Base-by-base conservation (phyloP, 2,797 vertebrate genomes). In the Myotis myotis region DNA sequence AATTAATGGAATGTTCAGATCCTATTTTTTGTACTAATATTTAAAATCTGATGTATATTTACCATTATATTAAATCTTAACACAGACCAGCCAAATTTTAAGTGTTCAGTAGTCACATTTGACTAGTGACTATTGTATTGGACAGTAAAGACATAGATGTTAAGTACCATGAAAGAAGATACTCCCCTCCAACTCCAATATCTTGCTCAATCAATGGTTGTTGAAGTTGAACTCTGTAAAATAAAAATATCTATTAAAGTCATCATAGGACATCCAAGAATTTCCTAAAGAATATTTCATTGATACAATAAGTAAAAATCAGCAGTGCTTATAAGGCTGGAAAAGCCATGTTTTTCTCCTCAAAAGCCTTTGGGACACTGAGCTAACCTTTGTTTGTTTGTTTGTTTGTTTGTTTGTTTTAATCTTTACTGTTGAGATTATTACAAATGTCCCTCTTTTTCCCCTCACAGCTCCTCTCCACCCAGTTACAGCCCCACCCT, bases 241-340 rank as follows among this genome's bases (percentile, higher is more conserved):
- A 93, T 89, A 60, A 84, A 51, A 92, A 53, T 25, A 78, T 60
- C 22, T 92, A 60, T 80, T 10, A 89, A 88, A 74, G 53, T 90
- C 62, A 38, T 68, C 15, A 38, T 19, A 89, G 25, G 10, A 68
- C 47, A 76, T 74, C 88, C 22, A 70, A 70, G 68, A 70, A 81
- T 78, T 71, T 51, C 51, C 57, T 70, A 74, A 47, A 88, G 28
- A 82, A 64, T 84, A 72, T 80, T 68, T 68, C 91, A 91, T 87
- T 91, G 60, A 70, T 30, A 51, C 55, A 78, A 47, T 36, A 81
- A 91, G 93, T 95, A 74, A 78, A 94, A 89, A 74, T 74, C 33
- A 88, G 30, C 62, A 62, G 30, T 70, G 44, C 3, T 30, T 75
- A 30, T 47, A 38, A 25, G 72, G 11, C 33, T 53, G 17, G 41